Evolutionary conservation across 2,797 vertebrate species (phyloP).

Genomic region (Cephalopachus bancanus): DNA sequence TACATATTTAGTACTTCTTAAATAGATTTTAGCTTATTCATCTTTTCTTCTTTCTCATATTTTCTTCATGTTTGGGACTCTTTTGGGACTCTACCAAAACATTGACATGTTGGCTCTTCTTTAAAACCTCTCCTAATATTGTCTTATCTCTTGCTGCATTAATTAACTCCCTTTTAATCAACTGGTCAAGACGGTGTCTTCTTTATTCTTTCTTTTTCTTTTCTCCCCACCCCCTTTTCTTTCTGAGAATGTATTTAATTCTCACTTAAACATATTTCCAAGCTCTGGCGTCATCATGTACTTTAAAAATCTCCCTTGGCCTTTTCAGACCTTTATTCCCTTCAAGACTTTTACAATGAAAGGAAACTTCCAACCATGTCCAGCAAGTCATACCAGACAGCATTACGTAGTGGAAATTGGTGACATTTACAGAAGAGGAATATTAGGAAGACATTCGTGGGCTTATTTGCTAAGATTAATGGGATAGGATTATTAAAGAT

Average conservation of each 20-base stretch:
- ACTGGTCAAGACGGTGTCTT: not conserved
- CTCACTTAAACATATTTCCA: conserved; percentile 67
- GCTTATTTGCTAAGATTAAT: conserved; percentile 85
- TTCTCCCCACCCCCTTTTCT: not conserved
- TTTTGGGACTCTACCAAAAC: not conserved
- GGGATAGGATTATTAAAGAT: conserved; percentile 85
- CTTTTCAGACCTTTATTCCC: conserved; percentile 74
- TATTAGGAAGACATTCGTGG: conserved; percentile 82
- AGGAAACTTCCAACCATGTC: conserved; percentile 83
- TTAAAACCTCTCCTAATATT: not conserved
- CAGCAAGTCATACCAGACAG: conserved; percentile 67
- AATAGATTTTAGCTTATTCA: not conserved
- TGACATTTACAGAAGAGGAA: conserved; percentile 84
- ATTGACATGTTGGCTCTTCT: not conserved
- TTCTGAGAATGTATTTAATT: conserved; percentile 46
- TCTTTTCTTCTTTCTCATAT: not conserved
- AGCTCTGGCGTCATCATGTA: conserved; percentile 55
- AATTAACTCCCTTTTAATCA: conserved; percentile 66
- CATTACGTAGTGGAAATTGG: conserved; percentile 77
- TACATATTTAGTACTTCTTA: not conserved
- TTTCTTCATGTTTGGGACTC: not conserved
- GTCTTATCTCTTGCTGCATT: conserved; percentile 47
- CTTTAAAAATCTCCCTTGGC: conserved; percentile 58
- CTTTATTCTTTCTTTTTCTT: not conserved
- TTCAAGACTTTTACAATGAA: conserved; percentile 79